A percentile compares a stretch with the other conserved stretches of the same genome.
phyloP scores from a whole-genome alignment of 2,888 invertebrate species.

The Tuberolachnus salignus region DNA sequence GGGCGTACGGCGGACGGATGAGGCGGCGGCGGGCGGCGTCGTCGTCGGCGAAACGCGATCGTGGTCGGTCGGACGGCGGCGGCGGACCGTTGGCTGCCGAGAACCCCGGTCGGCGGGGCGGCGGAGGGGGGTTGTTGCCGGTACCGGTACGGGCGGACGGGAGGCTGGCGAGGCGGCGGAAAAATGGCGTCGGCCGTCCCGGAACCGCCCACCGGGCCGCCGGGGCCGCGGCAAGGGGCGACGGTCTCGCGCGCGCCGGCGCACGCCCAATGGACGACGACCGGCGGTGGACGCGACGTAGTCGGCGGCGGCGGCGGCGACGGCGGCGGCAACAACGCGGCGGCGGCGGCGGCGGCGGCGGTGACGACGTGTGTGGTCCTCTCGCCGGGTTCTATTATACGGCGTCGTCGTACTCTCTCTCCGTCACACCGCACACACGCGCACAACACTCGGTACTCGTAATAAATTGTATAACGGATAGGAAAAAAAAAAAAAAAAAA shows the following conservation, averaged over 20 bases:
- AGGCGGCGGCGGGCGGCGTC: conserved; percentile 4
- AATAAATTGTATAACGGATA: conserved; percentile 46
- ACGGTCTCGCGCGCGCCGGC: not conserved
- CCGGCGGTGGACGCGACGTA: no score
- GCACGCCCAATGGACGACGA: conserved; percentile 26
- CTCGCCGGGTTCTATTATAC: conserved; percentile 28
- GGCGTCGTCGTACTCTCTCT: not conserved
- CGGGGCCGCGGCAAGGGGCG: not conserved
- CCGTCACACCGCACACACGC: not conserved
- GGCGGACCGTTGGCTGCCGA: no score
- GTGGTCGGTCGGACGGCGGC: conserved; percentile 17
- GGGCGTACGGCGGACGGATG: not conserved
- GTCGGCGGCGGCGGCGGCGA: no score
- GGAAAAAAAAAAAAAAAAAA: not conserved
- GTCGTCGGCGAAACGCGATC: not conserved
- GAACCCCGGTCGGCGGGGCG: not conserved
- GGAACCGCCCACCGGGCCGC: conserved; percentile 14
- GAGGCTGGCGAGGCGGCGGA: not conserved
- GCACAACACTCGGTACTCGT: conserved; percentile 25
- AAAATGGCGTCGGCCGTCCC: conserved; percentile 35
- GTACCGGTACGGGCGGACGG: not conserved
- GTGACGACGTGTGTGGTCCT: conserved; percentile 31
- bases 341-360: not conserved
- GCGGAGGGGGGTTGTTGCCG: not conserved
- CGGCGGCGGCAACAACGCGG: not conserved